Evolutionary conservation across 2,797 vertebrate genomes (phyloP).

Genomic region (Nyctibius grandis): DNA sequence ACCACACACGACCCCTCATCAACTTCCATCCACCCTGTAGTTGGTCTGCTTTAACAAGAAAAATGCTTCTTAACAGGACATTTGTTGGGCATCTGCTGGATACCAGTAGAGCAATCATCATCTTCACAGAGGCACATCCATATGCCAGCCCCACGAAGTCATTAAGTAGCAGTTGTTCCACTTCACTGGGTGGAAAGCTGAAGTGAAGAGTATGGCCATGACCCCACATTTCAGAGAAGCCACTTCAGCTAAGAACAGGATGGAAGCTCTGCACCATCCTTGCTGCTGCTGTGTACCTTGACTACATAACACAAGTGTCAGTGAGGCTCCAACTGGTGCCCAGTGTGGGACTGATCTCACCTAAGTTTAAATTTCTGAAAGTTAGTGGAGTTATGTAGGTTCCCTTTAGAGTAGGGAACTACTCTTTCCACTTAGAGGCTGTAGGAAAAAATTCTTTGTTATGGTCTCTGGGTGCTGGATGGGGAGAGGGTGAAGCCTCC

Average conservation of each 20-base stretch:
- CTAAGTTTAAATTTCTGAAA: background rate
- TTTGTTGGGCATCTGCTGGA: background rate
- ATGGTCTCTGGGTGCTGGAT: background rate
- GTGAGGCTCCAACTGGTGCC: background rate
- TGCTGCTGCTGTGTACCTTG: background rate
- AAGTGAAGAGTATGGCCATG: background rate
- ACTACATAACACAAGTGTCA: background rate
- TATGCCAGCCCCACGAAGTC: background rate
- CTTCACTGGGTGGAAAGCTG: background rate
- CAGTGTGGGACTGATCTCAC: background rate
- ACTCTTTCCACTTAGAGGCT: background rate
- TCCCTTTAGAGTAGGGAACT: background rate
- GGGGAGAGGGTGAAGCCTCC: background rate
- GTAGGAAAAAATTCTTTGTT: background rate
- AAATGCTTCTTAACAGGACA: background rate
- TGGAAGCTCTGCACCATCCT: background rate
- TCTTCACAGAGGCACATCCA: background rate
- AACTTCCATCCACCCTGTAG: background rate
- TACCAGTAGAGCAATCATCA: background rate
- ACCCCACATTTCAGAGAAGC: background rate
- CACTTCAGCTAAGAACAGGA: background rate
- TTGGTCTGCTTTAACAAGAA: background rate
- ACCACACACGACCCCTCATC: fast-evolving
- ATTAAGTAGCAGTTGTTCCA: background rate
- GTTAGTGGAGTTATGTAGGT: fast-evolving